Conservation (phyloP, 2,113 vertebrate species). For the Anser brachyrhynchus region DNA sequence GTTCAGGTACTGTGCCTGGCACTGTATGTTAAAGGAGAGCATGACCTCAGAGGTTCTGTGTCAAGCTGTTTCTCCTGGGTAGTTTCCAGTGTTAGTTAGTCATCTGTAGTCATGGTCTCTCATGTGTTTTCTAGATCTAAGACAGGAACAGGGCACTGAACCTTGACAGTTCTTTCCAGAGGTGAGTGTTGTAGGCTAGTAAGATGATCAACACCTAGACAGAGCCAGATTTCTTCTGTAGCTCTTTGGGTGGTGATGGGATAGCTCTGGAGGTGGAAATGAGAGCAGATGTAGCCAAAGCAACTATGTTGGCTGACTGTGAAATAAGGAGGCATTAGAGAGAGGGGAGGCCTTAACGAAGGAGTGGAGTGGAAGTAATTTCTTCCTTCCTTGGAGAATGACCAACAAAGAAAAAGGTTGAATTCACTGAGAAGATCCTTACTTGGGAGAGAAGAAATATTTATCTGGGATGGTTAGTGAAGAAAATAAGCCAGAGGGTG, state of each 20-base stretch:
- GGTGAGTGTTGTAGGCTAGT: rapidly evolving
- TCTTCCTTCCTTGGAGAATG: neutral
- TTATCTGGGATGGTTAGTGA: neutral
- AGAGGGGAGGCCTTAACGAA: neutral
- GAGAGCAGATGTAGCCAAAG: neutral
- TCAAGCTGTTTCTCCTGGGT: neutral
- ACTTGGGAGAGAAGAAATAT: neutral
- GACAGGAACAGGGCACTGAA: neutral
- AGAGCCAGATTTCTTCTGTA: neutral
- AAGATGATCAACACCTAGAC: neutral
- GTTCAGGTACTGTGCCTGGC: neutral
- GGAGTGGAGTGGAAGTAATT: neutral
- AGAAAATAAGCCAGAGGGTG: neutral
- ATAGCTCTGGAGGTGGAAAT: neutral
- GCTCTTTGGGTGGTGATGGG: neutral
- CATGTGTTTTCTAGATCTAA: neutral
- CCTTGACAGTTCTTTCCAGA: neutral
- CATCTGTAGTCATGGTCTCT: neutral
- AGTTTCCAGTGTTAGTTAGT: neutral
- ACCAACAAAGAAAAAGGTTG: neutral
- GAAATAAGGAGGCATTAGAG: neutral
- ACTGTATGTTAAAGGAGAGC: neutral
- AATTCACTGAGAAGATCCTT: neutral
- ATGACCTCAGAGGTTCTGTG: neutral
- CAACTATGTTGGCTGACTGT: neutral